A percentile compares a stretch with the other conserved stretches of the same genome.
phyloP scores from a whole-genome alignment of 2,888 invertebrate species.

The Raillietiella orientalis region DNA sequence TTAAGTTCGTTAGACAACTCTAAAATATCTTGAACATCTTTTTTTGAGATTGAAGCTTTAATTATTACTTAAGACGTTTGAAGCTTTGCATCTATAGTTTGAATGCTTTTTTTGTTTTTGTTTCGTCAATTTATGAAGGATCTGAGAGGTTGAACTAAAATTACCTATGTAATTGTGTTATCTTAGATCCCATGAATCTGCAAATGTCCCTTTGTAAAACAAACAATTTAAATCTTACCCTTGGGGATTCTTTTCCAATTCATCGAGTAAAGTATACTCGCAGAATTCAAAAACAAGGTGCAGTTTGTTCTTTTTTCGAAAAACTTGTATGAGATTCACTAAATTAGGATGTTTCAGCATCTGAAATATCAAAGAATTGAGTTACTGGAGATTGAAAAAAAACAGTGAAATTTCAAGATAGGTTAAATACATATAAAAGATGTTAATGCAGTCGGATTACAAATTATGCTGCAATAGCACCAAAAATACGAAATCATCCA shows the following conservation, averaged over 20 bases:
- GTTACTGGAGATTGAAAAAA: neutral
- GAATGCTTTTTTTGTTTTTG: too few relatives aligned
- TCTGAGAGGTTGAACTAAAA: neutral
- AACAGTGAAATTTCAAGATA: neutral
- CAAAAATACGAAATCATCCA: too few relatives aligned
- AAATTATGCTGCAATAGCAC: too few relatives aligned
- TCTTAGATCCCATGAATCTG: neutral
- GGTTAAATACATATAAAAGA: too few relatives aligned
- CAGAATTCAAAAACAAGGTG: constrained; percentile 97
- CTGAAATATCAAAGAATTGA: constrained; percentile 23
- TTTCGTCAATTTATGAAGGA: too few relatives aligned
- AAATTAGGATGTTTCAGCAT: constrained; percentile 92
- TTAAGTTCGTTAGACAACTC: too few relatives aligned
- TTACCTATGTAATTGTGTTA: neutral
- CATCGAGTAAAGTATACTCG: constrained; percentile 82
- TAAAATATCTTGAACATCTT: too few relatives aligned
- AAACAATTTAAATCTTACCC: constrained; percentile 20
- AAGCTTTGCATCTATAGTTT: too few relatives aligned
- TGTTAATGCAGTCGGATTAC: too few relatives aligned
- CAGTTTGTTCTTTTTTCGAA: constrained; percentile 68
- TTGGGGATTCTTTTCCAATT: constrained; percentile 67
- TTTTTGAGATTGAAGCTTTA: too few relatives aligned
- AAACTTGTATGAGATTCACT: constrained; percentile 88
- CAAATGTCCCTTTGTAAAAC: neutral
- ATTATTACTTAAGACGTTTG: too few relatives aligned